These are phyloP conservation scores for Atta colombica DNA, from an alignment of 1,140 invertebrate genomes.

Conservation along the genomic window DNA sequence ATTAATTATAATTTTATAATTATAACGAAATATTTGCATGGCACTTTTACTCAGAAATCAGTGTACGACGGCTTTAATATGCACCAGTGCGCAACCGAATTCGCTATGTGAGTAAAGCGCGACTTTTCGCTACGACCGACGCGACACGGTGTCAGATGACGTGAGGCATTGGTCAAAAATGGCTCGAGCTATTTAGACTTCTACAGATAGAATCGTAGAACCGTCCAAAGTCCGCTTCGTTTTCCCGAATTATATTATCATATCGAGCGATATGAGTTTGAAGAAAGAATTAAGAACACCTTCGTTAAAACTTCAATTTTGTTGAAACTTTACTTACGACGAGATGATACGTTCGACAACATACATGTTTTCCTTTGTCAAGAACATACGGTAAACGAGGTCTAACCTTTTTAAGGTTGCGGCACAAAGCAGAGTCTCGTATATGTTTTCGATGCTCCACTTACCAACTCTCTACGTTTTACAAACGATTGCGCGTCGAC, in stretches of 20 bases:
- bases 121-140: background rate
- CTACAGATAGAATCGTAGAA: background rate
- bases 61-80: too few relatives aligned
- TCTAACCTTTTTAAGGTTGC: conserved; percentile 4
- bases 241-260: background rate
- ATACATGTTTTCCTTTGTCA: background rate
- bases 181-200: background rate
- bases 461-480: background rate
- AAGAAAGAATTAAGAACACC: background rate
- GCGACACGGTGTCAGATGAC: background rate
- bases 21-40: too few relatives aligned
- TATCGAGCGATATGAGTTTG: background rate
- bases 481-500: background rate
- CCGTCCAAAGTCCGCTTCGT: background rate
- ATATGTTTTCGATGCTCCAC: background rate
- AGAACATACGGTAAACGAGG: background rate
- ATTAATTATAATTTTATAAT: too few relatives aligned
- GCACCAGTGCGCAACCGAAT: too few relatives aligned
- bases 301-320: background rate
- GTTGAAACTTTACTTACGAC: background rate
- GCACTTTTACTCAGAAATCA: too few relatives aligned
- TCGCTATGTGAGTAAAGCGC: background rate
- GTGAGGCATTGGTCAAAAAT: conserved; percentile 1
- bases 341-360: background rate
- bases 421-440: background rate